Conservation (phyloP, 2,113 vertebrate genomes). For the Vulpes lagopus region DNA sequence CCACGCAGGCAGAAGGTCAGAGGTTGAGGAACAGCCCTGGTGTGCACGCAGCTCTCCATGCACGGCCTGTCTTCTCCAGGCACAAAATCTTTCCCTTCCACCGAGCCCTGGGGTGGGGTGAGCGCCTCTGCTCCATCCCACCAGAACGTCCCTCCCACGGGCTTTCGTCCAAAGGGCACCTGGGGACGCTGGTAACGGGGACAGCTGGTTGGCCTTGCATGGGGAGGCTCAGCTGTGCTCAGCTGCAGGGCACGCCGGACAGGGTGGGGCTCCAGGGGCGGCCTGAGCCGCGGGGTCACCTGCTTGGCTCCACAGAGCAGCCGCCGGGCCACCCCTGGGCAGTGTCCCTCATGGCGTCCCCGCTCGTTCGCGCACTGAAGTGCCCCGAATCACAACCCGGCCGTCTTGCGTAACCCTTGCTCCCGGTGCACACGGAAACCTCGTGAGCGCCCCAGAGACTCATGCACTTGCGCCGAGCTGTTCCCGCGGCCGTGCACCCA, state of each 20-base stretch:
- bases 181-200: rapidly evolving
- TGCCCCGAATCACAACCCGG: no score
- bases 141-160: no score
- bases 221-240: rapidly evolving
- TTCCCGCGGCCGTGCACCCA: rapidly evolving
- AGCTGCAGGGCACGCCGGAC: no score
- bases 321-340: not conserved
- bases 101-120: not conserved
- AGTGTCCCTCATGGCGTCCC: not conserved
- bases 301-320: not conserved
- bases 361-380: rapidly evolving
- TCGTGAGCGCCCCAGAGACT: not conserved
- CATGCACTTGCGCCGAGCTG: no score
- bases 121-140: not conserved
- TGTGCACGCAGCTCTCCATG: not conserved
- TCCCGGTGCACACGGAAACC: not conserved
- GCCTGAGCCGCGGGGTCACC: no score
- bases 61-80: not conserved
- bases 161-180: not conserved
- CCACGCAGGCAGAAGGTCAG: not conserved
- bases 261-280: not conserved
- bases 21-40: not conserved
- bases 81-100: not conserved
- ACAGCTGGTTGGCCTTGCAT: not conserved
- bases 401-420: not conserved